Conservation (phyloP, 2,888 invertebrate species). For the Agrenia bidenticulata region DNA sequence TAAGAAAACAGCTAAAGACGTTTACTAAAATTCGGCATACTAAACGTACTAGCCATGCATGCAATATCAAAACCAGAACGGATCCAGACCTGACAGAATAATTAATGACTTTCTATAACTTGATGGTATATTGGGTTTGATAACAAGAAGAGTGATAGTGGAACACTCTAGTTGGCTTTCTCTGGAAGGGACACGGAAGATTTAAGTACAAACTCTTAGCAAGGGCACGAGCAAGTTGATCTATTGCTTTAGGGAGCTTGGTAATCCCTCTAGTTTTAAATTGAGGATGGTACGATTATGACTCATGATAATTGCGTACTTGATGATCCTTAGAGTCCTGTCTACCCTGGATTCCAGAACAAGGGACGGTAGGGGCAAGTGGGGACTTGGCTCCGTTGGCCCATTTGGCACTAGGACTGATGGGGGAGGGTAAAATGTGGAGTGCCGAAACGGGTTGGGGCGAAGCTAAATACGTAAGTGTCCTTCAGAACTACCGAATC, state of each 20-base stretch:
- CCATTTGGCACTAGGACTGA: constrained; percentile 66
- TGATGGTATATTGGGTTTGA: background rate
- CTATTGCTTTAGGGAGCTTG: too few species aligned
- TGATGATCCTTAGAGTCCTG: constrained; percentile 60
- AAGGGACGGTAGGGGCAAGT: constrained; percentile 69
- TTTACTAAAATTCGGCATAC: too few species aligned
- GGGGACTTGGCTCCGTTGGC: constrained; percentile 68
- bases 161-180: constrained; percentile 15
- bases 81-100: constrained; percentile 48
- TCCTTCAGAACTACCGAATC: too few species aligned
- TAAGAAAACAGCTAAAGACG: too few species aligned
- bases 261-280: too few species aligned
- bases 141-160: constrained; percentile 5
- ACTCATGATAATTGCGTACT: too few species aligned
- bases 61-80: constrained; percentile 29
- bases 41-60: too few species aligned
- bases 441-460: constrained; percentile 66
- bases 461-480: constrained; percentile 61
- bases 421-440: constrained; percentile 71
- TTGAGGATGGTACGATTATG: too few species aligned
- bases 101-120: constrained; percentile 45
- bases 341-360: constrained; percentile 67
- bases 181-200: background rate
- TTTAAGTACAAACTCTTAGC: background rate
- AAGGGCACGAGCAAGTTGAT: background rate